A percentile compares a stretch with the other conserved stretches of the same genome.
Conservation (phyloP, 2,113 vertebrate species). For the Sakesphorus luctuosus region DNA sequence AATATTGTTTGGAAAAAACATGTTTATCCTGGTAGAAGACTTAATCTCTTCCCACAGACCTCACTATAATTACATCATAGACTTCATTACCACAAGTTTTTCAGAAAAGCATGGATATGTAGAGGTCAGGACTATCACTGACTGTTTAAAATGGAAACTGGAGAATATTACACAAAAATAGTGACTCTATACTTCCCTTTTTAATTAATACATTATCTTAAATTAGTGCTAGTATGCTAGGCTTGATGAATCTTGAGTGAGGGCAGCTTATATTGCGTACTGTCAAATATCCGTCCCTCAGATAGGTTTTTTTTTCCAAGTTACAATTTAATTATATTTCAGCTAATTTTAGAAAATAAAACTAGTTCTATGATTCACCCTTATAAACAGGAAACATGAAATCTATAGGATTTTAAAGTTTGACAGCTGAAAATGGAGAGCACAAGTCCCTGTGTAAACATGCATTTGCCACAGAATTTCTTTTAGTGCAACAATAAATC, state of each 20-base stretch:
- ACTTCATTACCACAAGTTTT: not conserved
- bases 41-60: not conserved
- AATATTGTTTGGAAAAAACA: not conserved
- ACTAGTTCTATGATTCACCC: not conserved
- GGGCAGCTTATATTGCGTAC: not conserved
- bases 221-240: not conserved
- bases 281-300: not conserved
- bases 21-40: not conserved
- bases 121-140: not conserved
- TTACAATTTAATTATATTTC: not conserved
- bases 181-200: not conserved
- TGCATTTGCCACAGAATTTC: not conserved
- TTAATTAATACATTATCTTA: not conserved
- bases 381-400: not conserved
- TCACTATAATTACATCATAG: not conserved
- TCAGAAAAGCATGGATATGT: not conserved
- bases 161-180: not conserved
- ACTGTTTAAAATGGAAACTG: not conserved
- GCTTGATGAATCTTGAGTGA: not conserved
- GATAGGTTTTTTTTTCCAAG: not conserved
- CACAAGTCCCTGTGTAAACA: not conserved
- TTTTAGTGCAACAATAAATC: conserved; percentile 1
- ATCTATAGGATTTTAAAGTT: not conserved
- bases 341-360: not conserved
- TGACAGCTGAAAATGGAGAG: not conserved